These are phyloP conservation scores for Eretmochelys imbricata DNA, from an alignment of 2,113 vertebrate genomes.

Conservation along the genomic window DNA sequence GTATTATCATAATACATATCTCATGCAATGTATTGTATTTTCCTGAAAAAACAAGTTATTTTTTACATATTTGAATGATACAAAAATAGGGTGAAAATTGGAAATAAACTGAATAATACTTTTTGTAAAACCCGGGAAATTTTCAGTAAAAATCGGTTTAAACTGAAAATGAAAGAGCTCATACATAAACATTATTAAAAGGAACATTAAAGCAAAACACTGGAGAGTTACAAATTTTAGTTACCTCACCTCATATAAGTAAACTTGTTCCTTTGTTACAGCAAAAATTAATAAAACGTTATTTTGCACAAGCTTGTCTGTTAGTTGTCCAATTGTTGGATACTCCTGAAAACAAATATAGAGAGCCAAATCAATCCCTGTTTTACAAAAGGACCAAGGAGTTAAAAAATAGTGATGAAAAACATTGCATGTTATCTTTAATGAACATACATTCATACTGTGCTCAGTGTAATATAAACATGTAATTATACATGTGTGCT, in stretches of 20 bases:
- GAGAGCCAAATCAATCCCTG: neutral
- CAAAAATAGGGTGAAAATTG: too few species aligned
- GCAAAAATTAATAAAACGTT: conserved; percentile 96
- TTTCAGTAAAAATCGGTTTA: too few species aligned
- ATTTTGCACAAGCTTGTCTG: conserved; percentile 96
- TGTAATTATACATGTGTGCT: neutral
- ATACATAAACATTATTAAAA: neutral
- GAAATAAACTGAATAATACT: too few species aligned
- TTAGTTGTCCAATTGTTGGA: conserved; percentile 94
- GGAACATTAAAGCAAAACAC: neutral
- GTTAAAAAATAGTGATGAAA: neutral
- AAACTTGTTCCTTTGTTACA: conserved; percentile 87
- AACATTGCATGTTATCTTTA: neutral
- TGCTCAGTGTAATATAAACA: neutral
- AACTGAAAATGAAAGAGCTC: too few species aligned
- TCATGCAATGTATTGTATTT: too few species aligned
- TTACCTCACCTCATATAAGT: conserved; percentile 89
- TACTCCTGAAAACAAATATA: conserved; percentile 88
- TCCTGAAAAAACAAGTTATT: too few species aligned
- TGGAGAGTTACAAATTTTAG: neutral
- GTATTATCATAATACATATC: too few species aligned
- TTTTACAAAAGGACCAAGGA: neutral
- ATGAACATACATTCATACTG: neutral
- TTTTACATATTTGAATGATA: too few species aligned
- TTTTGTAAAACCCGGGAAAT: too few species aligned